These are phyloP conservation scores for Zosterops lateralis DNA, from an alignment of 2,113 vertebrate genomes.

Conservation along the genomic window DNA sequence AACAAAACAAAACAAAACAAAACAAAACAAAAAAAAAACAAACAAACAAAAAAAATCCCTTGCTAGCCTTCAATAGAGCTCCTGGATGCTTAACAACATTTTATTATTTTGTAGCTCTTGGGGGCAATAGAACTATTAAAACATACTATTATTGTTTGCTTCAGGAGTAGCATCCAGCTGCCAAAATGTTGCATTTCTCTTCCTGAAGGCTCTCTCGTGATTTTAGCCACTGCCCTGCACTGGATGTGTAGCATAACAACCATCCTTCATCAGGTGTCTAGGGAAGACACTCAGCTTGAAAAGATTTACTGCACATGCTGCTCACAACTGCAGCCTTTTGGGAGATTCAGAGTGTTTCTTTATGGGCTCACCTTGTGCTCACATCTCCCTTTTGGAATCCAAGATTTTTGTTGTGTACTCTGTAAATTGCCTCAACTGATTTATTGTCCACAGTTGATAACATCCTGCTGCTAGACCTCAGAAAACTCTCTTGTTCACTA, in stretches of 20 bases:
- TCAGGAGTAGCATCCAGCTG: background rate
- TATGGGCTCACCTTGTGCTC: background rate
- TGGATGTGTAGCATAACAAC: background rate
- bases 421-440: conserved; percentile 15
- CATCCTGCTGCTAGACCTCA: conserved; percentile 14
- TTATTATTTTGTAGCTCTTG: background rate
- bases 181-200: background rate
- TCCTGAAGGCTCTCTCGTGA: background rate
- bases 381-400: background rate
- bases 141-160: background rate
- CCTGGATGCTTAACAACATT: background rate
- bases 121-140: background rate
- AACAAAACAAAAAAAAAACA: too few relatives aligned
- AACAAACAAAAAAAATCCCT: background rate
- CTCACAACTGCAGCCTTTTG: background rate
- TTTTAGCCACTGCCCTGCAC: background rate
- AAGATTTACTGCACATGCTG: background rate
- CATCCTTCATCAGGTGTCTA: background rate
- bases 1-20: too few relatives aligned
- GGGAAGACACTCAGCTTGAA: background rate
- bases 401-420: background rate
- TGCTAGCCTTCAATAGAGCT: background rate
- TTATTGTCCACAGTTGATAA: conserved; percentile 31
- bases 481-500: background rate
- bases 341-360: background rate